Evolutionary conservation across 2,888 invertebrate species (phyloP).

Genomic region (Heteromurus nitidus): DNA sequence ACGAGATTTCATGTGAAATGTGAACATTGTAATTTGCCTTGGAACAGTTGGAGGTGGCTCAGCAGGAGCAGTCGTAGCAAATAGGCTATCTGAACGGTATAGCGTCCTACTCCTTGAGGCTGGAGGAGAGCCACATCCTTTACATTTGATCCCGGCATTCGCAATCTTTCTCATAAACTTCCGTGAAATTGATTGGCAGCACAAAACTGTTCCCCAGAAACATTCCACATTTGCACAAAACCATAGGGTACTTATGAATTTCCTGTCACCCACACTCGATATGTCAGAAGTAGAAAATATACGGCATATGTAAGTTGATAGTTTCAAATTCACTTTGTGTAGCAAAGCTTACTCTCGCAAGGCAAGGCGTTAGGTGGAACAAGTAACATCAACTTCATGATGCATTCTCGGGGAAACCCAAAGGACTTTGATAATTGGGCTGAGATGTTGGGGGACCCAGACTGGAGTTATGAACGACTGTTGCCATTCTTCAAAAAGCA

Average conservation of each 20-base stretch:
- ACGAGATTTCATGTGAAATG: neutral
- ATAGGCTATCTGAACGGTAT: slow-evolving; percentile 28
- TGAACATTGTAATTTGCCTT: slow-evolving; percentile 8
- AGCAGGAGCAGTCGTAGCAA: slow-evolving; percentile 52
- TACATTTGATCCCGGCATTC: slow-evolving; percentile 53
- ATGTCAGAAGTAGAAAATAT: too few relatives aligned
- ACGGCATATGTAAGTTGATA: too few relatives aligned
- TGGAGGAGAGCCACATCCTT: slow-evolving; percentile 55
- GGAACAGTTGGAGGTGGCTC: slow-evolving; percentile 56
- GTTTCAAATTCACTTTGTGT: neutral
- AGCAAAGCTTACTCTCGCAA: slow-evolving; percentile 63
- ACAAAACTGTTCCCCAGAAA: slow-evolving; percentile 64
- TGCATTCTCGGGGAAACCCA: slow-evolving; percentile 57
- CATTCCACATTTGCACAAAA: slow-evolving; percentile 59
- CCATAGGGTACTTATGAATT: slow-evolving; percentile 46
- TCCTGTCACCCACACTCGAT: too few relatives aligned
- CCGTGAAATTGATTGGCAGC: slow-evolving; percentile 65
- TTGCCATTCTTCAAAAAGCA: slow-evolving; percentile 63
- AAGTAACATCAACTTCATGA: slow-evolving; percentile 57
- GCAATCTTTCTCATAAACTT: slow-evolving; percentile 60
- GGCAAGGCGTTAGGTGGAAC: slow-evolving; percentile 68
- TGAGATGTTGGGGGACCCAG: slow-evolving; percentile 40
- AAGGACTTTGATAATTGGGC: slow-evolving; percentile 54
- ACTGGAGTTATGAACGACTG: slow-evolving; percentile 59
- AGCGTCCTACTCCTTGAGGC: slow-evolving; percentile 49